These are phyloP conservation scores for Agriotes lineatus DNA, from an alignment of 2,888 invertebrate species.

Conservation along the genomic window DNA sequence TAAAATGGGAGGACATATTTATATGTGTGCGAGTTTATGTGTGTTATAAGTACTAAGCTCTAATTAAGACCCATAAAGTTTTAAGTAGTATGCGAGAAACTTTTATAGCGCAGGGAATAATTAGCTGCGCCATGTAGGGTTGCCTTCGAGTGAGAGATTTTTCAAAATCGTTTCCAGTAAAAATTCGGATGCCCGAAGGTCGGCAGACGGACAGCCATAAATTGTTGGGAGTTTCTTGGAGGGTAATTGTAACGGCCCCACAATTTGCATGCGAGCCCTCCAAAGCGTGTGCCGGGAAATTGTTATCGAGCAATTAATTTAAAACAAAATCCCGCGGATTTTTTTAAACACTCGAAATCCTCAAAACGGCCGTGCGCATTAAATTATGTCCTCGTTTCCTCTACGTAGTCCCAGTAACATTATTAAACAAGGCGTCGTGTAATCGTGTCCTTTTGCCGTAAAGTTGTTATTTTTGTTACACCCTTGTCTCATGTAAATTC, in stretches of 20 bases:
- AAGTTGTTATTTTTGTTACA: slow-evolving; percentile 52
- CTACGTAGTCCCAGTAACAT: slow-evolving; percentile 14
- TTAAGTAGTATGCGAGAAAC: too few species aligned
- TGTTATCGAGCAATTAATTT: slow-evolving; percentile 11
- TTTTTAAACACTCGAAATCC: slow-evolving; percentile 6
- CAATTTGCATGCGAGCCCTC: slow-evolving; percentile 7
- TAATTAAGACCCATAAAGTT: too few species aligned
- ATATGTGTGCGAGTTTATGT: too few species aligned
- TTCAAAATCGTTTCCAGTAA: too few species aligned
- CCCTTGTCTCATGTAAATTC: slow-evolving; percentile 54
- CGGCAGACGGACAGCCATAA: not conserved
- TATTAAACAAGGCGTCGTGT: slow-evolving; percentile 32
- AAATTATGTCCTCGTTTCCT: slow-evolving; percentile 16
- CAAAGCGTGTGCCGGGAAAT: not conserved
- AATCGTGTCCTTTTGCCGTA: slow-evolving; percentile 40
- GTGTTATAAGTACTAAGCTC: too few species aligned
- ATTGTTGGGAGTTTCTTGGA: slow-evolving; percentile 10
- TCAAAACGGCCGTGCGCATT: not conserved
- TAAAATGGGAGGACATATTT: too few species aligned
- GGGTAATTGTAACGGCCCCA: slow-evolving; percentile 7
- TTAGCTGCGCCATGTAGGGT: too few species aligned
- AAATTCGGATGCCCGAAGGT: too few species aligned
- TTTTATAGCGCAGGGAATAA: too few species aligned
- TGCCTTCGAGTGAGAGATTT: too few species aligned
- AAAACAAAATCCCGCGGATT: slow-evolving; percentile 9